These are phyloP conservation scores for Troides oblongomaculatus DNA, from an alignment of 2,888 invertebrate genomes.

Conservation along the genomic window DNA sequence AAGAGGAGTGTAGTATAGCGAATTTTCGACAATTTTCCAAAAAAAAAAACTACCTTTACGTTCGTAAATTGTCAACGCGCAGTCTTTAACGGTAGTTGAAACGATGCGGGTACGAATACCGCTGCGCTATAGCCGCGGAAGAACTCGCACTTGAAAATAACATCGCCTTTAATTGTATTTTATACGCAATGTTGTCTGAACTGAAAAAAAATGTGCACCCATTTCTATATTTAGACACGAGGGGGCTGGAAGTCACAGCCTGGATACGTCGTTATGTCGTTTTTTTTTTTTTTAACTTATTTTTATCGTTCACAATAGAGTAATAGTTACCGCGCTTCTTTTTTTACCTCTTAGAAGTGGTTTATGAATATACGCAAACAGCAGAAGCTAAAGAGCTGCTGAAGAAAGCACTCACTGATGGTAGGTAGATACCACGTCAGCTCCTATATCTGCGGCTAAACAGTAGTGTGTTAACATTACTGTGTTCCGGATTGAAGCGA, in stretches of 20 bases:
- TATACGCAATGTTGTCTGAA: conserved; percentile 15
- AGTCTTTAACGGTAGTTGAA: conserved; percentile 20
- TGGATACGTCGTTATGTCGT: conserved; percentile 6
- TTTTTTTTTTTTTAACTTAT: conserved; percentile 4
- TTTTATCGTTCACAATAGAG: conserved; percentile 5
- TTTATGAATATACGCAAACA: not conserved
- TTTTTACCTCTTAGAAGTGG: not conserved
- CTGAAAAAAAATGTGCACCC: conserved; percentile 19
- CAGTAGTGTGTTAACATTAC: too few relatives aligned
- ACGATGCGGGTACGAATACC: conserved; percentile 22
- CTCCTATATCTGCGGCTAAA: too few relatives aligned
- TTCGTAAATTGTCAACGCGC: not conserved
- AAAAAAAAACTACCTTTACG: conserved; percentile 1
- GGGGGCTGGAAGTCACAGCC: conserved; percentile 14
- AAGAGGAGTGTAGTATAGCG: too few relatives aligned
- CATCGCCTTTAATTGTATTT: conserved; percentile 20
- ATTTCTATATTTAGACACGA: conserved; percentile 21
- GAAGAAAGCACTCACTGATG: too few relatives aligned
- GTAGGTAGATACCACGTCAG: too few relatives aligned
- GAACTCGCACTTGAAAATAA: conserved; percentile 18
- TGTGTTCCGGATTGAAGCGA: too few relatives aligned
- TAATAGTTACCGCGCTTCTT: not conserved
- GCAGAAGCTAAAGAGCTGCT: not conserved
- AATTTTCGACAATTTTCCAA: too few relatives aligned
- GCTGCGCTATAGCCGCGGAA: conserved; percentile 18